Conservation (phyloP, 2,113 vertebrate species). For the Maylandia zebra region DNA sequence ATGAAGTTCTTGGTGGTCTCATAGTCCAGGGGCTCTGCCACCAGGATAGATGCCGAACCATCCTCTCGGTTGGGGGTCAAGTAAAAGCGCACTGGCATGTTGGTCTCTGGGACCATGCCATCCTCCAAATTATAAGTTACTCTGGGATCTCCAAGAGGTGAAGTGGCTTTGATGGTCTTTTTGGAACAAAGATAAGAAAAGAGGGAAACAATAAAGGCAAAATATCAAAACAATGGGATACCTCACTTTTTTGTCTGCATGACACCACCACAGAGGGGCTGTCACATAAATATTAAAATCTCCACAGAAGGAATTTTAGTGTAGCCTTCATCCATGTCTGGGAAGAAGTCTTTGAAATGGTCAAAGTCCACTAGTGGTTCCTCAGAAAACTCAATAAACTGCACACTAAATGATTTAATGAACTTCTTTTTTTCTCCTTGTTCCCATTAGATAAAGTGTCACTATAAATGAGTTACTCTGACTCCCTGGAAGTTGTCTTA, state of each 20-base stretch:
- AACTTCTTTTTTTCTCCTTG: fast-evolving
- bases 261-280: not conserved
- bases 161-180: slow-evolving; percentile 85
- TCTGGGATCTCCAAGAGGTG: slow-evolving; percentile 79
- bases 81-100: slow-evolving; percentile 86
- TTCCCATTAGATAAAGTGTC: not conserved
- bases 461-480: not conserved
- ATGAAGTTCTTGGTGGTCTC: slow-evolving; percentile 81
- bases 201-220: not conserved
- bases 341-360: not conserved
- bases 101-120: slow-evolving; percentile 83
- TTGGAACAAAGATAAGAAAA: not conserved
- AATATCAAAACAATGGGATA: not conserved
- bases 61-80: slow-evolving; percentile 83
- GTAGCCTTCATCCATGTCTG: not conserved
- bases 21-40: slow-evolving; percentile 83
- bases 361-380: not conserved
- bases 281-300: not conserved
- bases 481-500: not conserved
- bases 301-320: not conserved
- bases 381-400: not conserved
- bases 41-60: slow-evolving; percentile 80
- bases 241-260: not conserved
- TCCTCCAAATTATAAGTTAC: slow-evolving; percentile 85
- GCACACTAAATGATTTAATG: not conserved